Percentiles rank a stretch among this genome's conserved stretches.
Conservation (phyloP, 2,113 vertebrate genomes). For the Chlorocebus sabaeus region DNA sequence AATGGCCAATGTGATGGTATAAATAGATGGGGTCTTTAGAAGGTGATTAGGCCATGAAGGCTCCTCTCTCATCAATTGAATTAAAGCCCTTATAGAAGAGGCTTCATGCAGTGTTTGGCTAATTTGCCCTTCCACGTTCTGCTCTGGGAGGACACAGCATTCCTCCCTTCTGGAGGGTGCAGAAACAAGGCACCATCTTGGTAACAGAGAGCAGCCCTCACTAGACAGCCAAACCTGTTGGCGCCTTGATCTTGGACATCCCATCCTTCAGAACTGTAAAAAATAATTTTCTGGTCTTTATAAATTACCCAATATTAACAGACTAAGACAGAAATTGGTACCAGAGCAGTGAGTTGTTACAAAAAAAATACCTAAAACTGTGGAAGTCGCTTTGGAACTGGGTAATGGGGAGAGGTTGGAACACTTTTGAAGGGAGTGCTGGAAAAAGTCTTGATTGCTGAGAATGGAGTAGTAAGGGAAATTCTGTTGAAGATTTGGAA, state of each 20-base stretch:
- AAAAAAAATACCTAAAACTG: background rate
- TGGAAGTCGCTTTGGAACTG: background rate
- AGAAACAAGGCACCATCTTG: background rate
- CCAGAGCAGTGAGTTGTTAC: background rate
- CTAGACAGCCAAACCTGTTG: background rate
- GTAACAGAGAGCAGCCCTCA: background rate
- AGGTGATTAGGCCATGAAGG: background rate
- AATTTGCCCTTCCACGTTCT: background rate
- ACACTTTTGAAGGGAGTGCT: background rate
- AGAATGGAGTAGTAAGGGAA: background rate
- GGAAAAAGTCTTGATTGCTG: background rate
- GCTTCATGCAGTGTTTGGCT: background rate
- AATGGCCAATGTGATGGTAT: background rate
- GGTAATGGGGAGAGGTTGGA: background rate
- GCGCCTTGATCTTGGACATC: background rate
- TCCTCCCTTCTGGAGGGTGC: background rate
- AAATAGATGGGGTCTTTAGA: background rate
- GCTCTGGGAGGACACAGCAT: background rate
- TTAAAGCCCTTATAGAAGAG: background rate
- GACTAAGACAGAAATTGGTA: background rate
- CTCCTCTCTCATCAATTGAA: background rate
- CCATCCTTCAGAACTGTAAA: background rate
- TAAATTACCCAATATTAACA: background rate
- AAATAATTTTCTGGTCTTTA: background rate
- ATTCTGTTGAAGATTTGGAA: background rate